A percentile compares a stretch with the other conserved stretches of the same genome.
phyloP scores from a whole-genome alignment of 1,140 invertebrate species.

The Dendrolimus punctatus region DNA sequence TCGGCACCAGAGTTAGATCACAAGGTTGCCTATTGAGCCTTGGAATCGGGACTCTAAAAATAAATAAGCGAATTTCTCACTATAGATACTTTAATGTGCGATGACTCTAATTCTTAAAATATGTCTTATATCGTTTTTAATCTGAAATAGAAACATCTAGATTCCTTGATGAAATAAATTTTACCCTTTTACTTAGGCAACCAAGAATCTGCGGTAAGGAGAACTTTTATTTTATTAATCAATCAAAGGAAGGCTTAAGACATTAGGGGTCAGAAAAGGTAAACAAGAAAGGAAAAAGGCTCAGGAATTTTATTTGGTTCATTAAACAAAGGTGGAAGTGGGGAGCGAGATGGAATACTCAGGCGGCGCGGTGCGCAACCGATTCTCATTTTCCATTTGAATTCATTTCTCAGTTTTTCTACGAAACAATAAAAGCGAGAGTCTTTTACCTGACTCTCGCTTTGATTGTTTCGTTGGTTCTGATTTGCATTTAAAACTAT shows the following conservation, averaged over 20 bases:
- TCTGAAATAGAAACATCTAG: too few relatives aligned
- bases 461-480: not conserved
- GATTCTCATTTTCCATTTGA: conserved; percentile 23
- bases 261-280: conserved; percentile 12
- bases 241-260: conserved; percentile 9
- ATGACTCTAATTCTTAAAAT: too few relatives aligned
- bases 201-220: not conserved
- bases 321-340: conserved; percentile 22
- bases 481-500: too few relatives aligned
- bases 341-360: conserved; percentile 16
- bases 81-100: too few relatives aligned
- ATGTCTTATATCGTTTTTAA: too few relatives aligned
- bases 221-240: conserved; percentile 1
- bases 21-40: too few relatives aligned
- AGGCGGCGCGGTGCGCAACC: conserved; percentile 9
- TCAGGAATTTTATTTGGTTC: conserved; percentile 23
- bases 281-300: conserved; percentile 19
- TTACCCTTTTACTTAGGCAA: too few relatives aligned
- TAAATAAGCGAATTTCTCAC: too few relatives aligned
- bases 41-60: too few relatives aligned
- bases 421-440: too few relatives aligned
- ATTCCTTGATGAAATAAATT: too few relatives aligned
- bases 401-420: conserved; percentile 1
- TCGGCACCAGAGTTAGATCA: too few relatives aligned
- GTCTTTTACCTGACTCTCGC: not conserved